phyloP scores from a whole-genome alignment of 2,888 invertebrate species.

The Cataglyphis altisquamis region DNA sequence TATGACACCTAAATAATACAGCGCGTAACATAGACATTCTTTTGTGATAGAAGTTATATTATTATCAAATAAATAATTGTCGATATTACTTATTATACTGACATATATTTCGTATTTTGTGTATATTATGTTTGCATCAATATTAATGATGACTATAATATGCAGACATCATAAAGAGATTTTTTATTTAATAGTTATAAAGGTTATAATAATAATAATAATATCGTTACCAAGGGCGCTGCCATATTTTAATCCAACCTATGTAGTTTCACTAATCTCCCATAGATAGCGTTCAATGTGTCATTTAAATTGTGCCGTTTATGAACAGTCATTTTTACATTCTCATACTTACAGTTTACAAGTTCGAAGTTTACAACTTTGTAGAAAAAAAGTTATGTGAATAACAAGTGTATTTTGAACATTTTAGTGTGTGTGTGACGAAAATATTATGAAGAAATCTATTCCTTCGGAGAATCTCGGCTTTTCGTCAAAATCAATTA shows the following conservation, averaged over 20 bases:
- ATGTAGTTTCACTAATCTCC: neutral
- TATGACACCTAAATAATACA: conserved; percentile 53
- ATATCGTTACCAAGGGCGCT: conserved; percentile 43
- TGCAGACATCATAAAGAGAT: neutral
- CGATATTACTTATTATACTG: neutral
- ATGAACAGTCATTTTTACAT: neutral
- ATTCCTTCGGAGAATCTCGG: neutral
- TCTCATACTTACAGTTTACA: neutral
- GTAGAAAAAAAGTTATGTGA: neutral
- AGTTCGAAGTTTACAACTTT: neutral
- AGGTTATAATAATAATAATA: conserved; percentile 23
- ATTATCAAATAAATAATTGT: neutral
- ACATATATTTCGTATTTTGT: neutral
- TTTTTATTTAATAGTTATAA: too few relatives aligned
- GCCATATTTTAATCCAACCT: conserved; percentile 55
- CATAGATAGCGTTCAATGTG: conserved; percentile 5
- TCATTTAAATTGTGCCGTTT: neutral
- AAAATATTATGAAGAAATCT: neutral
- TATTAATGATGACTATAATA: neutral
- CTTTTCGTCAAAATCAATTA: neutral
- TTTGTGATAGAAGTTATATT: conserved; percentile 42
- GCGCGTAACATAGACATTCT: conserved; percentile 68
- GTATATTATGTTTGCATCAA: conserved; percentile 1
- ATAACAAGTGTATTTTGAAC: neutral
- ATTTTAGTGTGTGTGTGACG: neutral